phyloP scores from a whole-genome alignment of 2,888 invertebrate genomes.

The Eueremaeus valkanovi region DNA sequence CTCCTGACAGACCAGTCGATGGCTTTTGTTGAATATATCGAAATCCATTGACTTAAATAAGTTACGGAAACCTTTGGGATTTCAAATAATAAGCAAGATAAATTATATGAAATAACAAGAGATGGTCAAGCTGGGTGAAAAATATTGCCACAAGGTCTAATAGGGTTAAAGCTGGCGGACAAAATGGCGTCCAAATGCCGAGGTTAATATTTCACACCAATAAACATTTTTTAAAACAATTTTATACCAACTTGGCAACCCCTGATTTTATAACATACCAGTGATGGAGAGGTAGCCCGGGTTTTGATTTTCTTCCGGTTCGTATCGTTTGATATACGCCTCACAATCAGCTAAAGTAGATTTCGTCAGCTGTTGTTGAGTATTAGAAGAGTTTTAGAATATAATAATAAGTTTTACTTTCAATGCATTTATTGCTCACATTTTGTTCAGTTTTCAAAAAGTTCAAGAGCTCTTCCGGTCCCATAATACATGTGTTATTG shows the following conservation, averaged over 20 bases:
- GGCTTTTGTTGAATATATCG: conserved; percentile 56
- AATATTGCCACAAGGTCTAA: too few relatives aligned
- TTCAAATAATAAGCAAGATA: background rate
- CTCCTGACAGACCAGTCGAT: conserved; percentile 57
- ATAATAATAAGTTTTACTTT: too few relatives aligned
- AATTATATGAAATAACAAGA: too few relatives aligned
- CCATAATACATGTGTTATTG: conserved; percentile 49
- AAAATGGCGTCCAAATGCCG: too few relatives aligned
- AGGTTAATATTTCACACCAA: too few relatives aligned
- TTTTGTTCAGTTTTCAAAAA: conserved; percentile 58
- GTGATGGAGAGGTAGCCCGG: conserved; percentile 52
- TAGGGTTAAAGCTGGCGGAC: too few relatives aligned
- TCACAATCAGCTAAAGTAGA: conserved; percentile 46
- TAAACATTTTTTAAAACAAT: too few relatives aligned
- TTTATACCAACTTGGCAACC: too few relatives aligned
- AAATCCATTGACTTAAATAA: conserved; percentile 56
- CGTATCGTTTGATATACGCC: conserved; percentile 50
- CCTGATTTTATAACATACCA: too few relatives aligned
- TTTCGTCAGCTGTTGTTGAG: conserved; percentile 41
- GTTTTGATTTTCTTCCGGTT: conserved; percentile 50
- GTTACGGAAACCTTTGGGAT: conserved; percentile 53
- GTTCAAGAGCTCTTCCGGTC: conserved; percentile 54
- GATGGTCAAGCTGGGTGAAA: too few relatives aligned
- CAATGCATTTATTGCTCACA: too few relatives aligned
- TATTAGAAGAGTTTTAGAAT: too few relatives aligned